Evolutionary conservation across 2,888 invertebrate genomes (phyloP), one percentile per base, ranked within the genome.

Genomic region (Drosophila antonietae): DNA sequence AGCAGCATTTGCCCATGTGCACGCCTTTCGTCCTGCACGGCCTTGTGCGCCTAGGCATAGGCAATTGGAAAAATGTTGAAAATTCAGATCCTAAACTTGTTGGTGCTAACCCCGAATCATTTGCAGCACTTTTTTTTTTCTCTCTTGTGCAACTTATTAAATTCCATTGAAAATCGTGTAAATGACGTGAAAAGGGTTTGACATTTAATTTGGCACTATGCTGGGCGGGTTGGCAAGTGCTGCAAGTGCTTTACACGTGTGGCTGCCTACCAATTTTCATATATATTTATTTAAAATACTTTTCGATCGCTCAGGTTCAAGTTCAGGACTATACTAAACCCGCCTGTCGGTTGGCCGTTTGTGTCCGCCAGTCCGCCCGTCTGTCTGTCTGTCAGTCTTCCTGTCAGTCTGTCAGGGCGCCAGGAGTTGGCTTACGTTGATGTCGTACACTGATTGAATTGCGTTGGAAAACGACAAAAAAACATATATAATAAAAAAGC

Each of bases 181-280:
- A 58, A 49, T 44, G 63, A 83, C 75, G 74, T 89, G 84, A 85
- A 89, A 85, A 85, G 84, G 84, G 89, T 85, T 89, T 84, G 79
- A 84, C 84, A 75, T 59, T 64, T 51, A 43, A 47, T 51, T 43
- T 23, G 23, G 2, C 41, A 35, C 1, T 39, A 10, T 10, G 9
- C 6, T 7, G 7, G 28, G 14, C 14, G 14, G 4, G 28, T 55
- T 4, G 52, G 61, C 52, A 28, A 28, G 55, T 57, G 58, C 18
- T 28, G 61, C 65, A 68, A 75, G 66, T 69, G 33, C 59, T 67
- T 77, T 37, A 55, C 73, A 65, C 68, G 47, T 67, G 78, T 44
- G n/a, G 35, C 28, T 2, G n/a, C 9, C 47, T 10, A 51, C 9
- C 41, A 31, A 53, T 51, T 56, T 49, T 44, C 23, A 15, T 46